phyloP scores from a whole-genome alignment of 2,113 vertebrate species.

The Alethe diademata region DNA sequence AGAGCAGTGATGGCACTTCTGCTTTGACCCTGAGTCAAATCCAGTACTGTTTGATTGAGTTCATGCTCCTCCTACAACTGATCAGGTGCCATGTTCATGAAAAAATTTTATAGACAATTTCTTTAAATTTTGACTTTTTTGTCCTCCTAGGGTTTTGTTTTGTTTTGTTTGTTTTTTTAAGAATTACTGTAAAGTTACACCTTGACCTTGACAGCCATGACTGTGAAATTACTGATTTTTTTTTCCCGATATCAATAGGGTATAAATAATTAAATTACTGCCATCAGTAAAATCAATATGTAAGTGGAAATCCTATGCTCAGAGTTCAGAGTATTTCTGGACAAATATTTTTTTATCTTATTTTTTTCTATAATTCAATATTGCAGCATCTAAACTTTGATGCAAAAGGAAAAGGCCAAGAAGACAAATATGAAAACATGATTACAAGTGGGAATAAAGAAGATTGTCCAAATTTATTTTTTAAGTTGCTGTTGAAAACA shows the following conservation, averaged over 20 bases:
- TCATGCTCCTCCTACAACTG: background rate
- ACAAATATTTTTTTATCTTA: background rate
- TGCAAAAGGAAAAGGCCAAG: background rate
- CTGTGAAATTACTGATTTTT: background rate
- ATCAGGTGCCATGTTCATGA: background rate
- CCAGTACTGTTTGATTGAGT: background rate
- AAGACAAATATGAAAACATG: background rate
- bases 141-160: background rate
- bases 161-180: background rate
- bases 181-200: background rate
- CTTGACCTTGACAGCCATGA: background rate
- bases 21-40: background rate
- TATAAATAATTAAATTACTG: background rate
- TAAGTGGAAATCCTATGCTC: background rate
- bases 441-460: background rate
- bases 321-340: background rate
- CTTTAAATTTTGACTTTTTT: background rate
- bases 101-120: background rate
- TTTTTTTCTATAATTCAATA: background rate
- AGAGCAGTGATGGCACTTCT: background rate
- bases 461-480: background rate
- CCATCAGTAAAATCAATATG: background rate
- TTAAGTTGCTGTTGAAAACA: background rate
- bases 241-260: fast-evolving
- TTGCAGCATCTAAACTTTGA: background rate